Evolutionary conservation across 2,888 invertebrate species (phyloP), one percentile per base, ranked within the genome.

Genomic region (Xylophagus ater): DNA sequence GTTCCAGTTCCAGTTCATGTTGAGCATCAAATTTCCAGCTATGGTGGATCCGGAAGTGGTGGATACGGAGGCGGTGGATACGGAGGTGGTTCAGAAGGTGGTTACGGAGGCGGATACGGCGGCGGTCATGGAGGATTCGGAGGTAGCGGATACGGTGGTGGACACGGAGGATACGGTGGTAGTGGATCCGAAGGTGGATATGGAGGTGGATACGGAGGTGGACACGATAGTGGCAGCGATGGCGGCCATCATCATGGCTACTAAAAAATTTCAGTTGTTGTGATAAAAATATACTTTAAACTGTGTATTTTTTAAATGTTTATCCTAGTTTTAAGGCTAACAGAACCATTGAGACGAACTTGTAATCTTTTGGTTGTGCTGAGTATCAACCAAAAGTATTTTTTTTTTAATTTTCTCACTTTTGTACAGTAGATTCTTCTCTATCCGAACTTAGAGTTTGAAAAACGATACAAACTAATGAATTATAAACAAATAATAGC

Each of bases 1-100:
- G 76, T 81, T 5, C 75, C 57, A 33, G 56, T 57, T 29, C 47
- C 53, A 29, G 47, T 46, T 9, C 44, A 37, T 34, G 60, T 61
- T 24, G 55, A 60, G 45, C 56, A 55, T 47, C 61, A 61, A n/a
- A n/a, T n/a, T n/a, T n/a, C n/a, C n/a, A n/a, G n/a, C n/a, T n/a
- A n/a, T 33, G 56, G 59, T 25, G 51, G 47, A 31, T 54, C 54
- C 18, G 57, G 18, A 9, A 8, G 34, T 23, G 35, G 40, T 12
- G 45, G 43, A 6, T 30, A 17, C 19, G 43, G 42, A 4, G 37
- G 45, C 4, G 30, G 37, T 17, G 32, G 33, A 18, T 19, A 26
- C 5, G 34, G 32, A 6, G 21, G 31, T 7, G 25, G 30, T 7
- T 23, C 30, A 4, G 25, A 32, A 12, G 35, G 31, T 10, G 15